A percentile compares a stretch with the other conserved stretches of the same genome.
These are phyloP conservation scores for Amphimedon queenslandica DNA, from an alignment of 37 sponge, comb jelly and placozoan species.

Conservation along the genomic window DNA sequence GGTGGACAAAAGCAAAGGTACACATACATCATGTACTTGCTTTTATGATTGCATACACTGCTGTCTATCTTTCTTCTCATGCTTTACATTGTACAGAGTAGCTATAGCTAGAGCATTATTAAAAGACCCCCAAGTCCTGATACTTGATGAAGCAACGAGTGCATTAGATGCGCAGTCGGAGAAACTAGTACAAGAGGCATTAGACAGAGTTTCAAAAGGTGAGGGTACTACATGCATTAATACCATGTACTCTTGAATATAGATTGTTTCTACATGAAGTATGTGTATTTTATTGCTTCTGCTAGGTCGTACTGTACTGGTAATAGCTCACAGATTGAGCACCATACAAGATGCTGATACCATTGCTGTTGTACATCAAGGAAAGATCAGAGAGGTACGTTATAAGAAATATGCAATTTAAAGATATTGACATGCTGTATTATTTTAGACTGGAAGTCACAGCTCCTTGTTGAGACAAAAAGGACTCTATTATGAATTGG, in stretches of 20 bases:
- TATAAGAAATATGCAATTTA: too few relatives aligned
- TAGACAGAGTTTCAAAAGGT: conserved; percentile 65
- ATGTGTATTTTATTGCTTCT: neutral
- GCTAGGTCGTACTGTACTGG: conserved; percentile 79
- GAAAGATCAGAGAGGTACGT: conserved; percentile 58
- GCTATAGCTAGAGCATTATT: conserved; percentile 93
- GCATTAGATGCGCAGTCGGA: conserved; percentile 88
- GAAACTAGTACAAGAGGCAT: conserved; percentile 75
- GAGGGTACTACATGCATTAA: neutral
- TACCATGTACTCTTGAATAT: neutral
- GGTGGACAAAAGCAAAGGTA: conserved; percentile 96
- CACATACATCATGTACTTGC: too few relatives aligned
- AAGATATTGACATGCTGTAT: neutral
- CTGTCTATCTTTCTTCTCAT: too few relatives aligned
- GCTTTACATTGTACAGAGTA: conserved; percentile 34
- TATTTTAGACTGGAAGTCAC: conserved; percentile 68
- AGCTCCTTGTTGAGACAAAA: conserved; percentile 41
- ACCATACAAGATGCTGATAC: conserved; percentile 81
- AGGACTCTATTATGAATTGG: conserved; percentile 65
- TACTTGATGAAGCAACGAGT: conserved; percentile 94
- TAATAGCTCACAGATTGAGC: conserved; percentile 91
- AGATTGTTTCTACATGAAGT: neutral
- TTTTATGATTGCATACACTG: too few relatives aligned
- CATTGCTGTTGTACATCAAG: conserved; percentile 77
- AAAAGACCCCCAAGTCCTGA: conserved; percentile 76